phyloP scores from a whole-genome alignment of 2,888 invertebrate genomes.

The Protonemura montana region DNA sequence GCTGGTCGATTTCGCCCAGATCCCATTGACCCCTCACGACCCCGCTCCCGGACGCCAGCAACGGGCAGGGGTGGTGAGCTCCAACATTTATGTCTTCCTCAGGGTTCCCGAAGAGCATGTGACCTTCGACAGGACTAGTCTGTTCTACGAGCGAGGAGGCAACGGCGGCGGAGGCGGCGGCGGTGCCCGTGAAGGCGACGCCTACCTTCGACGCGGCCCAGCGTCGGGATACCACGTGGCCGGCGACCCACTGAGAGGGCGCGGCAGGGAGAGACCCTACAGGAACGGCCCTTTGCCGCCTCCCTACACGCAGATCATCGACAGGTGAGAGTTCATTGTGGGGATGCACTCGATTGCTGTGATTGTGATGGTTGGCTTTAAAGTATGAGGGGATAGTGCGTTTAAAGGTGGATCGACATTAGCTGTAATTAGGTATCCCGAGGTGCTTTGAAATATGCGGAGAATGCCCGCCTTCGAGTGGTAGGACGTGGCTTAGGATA shows the following conservation, averaged over 20 bases:
- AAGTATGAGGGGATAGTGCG: too few species aligned
- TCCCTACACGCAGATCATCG: slow-evolving; percentile 58
- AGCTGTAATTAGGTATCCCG: too few species aligned
- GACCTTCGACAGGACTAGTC: slow-evolving; percentile 62
- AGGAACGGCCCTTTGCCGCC: slow-evolving; percentile 56
- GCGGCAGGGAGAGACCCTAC: slow-evolving; percentile 60
- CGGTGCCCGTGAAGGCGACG: slow-evolving; percentile 51
- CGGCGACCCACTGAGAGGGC: slow-evolving; percentile 56
- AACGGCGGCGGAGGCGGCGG: slow-evolving; percentile 39
- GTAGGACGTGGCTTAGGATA: too few species aligned
- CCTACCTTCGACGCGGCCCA: slow-evolving; percentile 54
- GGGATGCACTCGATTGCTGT: too few species aligned
- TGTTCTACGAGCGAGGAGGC: slow-evolving; percentile 61
- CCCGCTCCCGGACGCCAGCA: too few species aligned
- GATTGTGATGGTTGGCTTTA: too few species aligned
- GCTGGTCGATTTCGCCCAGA: too few species aligned
- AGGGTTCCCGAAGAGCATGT: slow-evolving; percentile 64
- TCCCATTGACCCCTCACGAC: too few species aligned
- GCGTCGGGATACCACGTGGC: slow-evolving; percentile 52
- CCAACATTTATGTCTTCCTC: slow-evolving; percentile 48
- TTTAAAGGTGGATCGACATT: too few species aligned
- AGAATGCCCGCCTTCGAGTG: too few species aligned
- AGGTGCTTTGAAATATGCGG: too few species aligned
- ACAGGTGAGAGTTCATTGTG: slow-evolving; percentile 52
- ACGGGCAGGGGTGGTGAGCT: background rate